Evolutionary conservation across 2,113 vertebrate species (phyloP), one percentile per base, ranked within the genome.

Genomic region (Microcebus lehilahytsara): DNA sequence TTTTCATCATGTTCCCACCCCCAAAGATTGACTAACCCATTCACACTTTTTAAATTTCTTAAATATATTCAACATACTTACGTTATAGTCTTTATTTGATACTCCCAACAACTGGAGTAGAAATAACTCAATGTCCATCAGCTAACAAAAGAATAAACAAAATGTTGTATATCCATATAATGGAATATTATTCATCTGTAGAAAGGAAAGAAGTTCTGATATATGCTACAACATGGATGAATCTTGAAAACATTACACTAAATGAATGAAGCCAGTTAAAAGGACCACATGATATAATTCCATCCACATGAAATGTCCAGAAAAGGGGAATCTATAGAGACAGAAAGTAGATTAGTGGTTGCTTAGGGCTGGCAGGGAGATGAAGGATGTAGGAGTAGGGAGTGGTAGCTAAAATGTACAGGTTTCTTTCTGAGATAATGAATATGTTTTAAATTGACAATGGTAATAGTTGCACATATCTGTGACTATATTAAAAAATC

Each of bases 401-500:
- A 91, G 4, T 34, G 32, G 67, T 0, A 51, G 56, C 75, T 93
- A 66, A 83, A 56, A 27, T 5, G 42, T 20, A 77, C 17, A 80
- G 7, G 14, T 62, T 79, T 75, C 37, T 67, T 93, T 77, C 34
- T 40, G 34, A 37, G 77, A 77, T 51, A 23, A 79, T 58, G 27
- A 83, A 62, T 83, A 93, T 69, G 51, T 56, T 72, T 97, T 81
- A 78, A 91, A 84, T 66, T 77, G 37, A 64, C 37, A 58, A 14
- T 62, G 40, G 30, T 32, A 3, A 88, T 27, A 32, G 17, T 10
- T 79, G 16, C 27, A 72, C 37, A 14, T 75, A 80, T 46, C 34
- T 67, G 25, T 79, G 27, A 96, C 49, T 79, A 69, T 42, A 79
- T 46, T 85, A 92, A 85, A 91, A 91, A 89, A 58, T n/a, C 75